A percentile compares a stretch with the other conserved stretches of the same genome.
These are phyloP conservation scores for Bombus haemorrhoidalis DNA, from an alignment of 1,140 invertebrate species.

Conservation along the genomic window DNA sequence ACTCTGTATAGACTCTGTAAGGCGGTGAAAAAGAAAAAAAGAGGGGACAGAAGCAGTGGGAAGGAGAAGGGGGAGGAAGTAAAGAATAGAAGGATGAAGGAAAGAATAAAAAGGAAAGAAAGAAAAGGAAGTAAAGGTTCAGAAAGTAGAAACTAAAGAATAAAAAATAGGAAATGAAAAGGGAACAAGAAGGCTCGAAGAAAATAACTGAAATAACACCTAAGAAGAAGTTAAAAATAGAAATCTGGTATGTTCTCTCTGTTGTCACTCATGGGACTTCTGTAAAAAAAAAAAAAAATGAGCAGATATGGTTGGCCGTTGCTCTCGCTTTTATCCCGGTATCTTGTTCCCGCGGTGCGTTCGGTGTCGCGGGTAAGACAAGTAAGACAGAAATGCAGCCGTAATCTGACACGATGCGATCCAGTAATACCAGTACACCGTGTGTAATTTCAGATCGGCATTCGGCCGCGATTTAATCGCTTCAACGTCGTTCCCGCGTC, in stretches of 20 bases:
- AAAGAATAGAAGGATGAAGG: no score
- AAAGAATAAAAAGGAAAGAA: no score
- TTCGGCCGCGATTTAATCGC: constrained; percentile 76
- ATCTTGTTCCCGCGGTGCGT: constrained; percentile 69
- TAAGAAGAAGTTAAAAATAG: background rate
- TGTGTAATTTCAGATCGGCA: constrained; percentile 80
- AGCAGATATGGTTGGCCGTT: background rate
- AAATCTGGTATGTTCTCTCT: background rate
- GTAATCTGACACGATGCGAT: constrained; percentile 75
- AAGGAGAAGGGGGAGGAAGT: no score
- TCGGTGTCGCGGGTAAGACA: constrained; percentile 69
- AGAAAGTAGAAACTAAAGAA: no score
- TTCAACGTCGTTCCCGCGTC: constrained; percentile 55
- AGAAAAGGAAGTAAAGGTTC: no score
- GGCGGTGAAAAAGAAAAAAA: no score
- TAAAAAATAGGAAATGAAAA: background rate
- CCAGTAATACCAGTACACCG: constrained; percentile 72
- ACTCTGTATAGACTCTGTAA: no score
- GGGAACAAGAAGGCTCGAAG: background rate
- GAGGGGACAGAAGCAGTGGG: no score
- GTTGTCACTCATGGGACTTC: constrained; percentile 35
- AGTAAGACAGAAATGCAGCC: constrained; percentile 73
- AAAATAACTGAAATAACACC: background rate
- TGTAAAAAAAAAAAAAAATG: constrained; percentile 15
- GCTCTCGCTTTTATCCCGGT: constrained; percentile 42